Conservation (phyloP, 1,140 invertebrate species). For the Cephus cinctus region DNA sequence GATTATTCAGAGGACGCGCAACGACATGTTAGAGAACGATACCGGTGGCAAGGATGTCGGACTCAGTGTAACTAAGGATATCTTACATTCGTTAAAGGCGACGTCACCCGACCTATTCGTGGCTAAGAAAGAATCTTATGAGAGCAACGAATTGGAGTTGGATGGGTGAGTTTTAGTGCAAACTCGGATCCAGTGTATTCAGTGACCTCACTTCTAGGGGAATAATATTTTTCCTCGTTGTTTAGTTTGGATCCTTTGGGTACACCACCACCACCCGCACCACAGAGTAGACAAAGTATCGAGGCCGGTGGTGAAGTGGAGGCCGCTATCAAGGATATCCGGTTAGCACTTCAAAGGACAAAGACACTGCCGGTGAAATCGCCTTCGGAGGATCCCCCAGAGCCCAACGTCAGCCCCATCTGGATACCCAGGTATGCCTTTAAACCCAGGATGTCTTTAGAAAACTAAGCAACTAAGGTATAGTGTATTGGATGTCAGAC, state of each 20-base stretch:
- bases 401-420: conserved; percentile 58
- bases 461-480: conserved; percentile 51
- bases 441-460: conserved; percentile 18
- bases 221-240: too few species aligned
- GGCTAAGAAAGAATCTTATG: conserved; percentile 54
- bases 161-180: too few species aligned
- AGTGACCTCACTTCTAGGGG: too few species aligned
- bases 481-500: conserved; percentile 55
- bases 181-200: too few species aligned
- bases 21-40: conserved; percentile 37
- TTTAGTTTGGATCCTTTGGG: conserved; percentile 66
- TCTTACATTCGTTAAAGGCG: conserved; percentile 43
- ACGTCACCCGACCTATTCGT: conserved; percentile 55
- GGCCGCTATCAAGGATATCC: conserved; percentile 79
- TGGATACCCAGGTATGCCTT: conserved; percentile 65
- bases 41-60: conserved; percentile 44
- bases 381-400: conserved; percentile 44
- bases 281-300: conserved; percentile 57
- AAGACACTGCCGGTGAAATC: conserved; percentile 65
- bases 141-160: conserved; percentile 56
- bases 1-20: conserved; percentile 63
- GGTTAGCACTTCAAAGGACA: conserved; percentile 74
- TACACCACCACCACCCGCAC: conserved; percentile 69
- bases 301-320: conserved; percentile 59
- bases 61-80: conserved; percentile 47